A percentile compares a stretch with the other conserved stretches of the same genome.
These are phyloP conservation scores for Lingula anatina DNA, from an alignment of 2,888 invertebrate genomes.

Conservation along the genomic window DNA sequence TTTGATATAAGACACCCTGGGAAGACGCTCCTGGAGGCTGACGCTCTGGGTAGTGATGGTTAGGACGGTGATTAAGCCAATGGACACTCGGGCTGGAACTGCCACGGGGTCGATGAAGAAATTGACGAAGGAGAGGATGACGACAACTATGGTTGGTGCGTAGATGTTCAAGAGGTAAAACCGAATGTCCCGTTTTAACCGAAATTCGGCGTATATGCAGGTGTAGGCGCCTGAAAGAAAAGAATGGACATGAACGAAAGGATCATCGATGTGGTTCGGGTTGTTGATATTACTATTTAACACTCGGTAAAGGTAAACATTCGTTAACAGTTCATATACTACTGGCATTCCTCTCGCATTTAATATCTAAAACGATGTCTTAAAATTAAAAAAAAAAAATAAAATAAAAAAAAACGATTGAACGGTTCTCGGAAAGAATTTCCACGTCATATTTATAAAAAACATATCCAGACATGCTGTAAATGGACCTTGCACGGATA, in stretches of 20 bases:
- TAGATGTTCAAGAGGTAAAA: slow-evolving; percentile 1
- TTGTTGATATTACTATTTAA: too few relatives aligned
- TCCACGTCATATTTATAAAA: too few relatives aligned
- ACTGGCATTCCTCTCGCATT: too few relatives aligned
- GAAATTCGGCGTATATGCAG: neutral
- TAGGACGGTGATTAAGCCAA: slow-evolving; percentile 2
- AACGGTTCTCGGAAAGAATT: too few relatives aligned
- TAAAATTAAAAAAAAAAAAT: neutral
- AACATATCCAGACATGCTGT: too few relatives aligned
- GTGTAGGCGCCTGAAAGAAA: slow-evolving; percentile 2
- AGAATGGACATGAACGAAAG: neutral
- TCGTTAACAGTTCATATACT: too few relatives aligned
- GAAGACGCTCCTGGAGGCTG: neutral
- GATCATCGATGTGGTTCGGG: neutral
- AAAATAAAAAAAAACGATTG: neutral
- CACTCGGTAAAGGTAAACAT: too few relatives aligned
- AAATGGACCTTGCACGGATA: too few relatives aligned
- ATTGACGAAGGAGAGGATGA: slow-evolving; percentile 5
- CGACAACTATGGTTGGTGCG: slow-evolving; percentile 2
- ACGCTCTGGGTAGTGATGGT: slow-evolving; percentile 3
- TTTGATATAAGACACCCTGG: slow-evolving; percentile 2
- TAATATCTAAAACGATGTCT: neutral
- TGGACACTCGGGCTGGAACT: slow-evolving; percentile 1
- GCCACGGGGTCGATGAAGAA: slow-evolving; percentile 17
- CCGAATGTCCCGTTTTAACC: neutral